A percentile compares a stretch with the other conserved stretches of the same genome.
phyloP scores from a whole-genome alignment of 1,140 invertebrate genomes.

The Archegozetes longisetosus region DNA sequence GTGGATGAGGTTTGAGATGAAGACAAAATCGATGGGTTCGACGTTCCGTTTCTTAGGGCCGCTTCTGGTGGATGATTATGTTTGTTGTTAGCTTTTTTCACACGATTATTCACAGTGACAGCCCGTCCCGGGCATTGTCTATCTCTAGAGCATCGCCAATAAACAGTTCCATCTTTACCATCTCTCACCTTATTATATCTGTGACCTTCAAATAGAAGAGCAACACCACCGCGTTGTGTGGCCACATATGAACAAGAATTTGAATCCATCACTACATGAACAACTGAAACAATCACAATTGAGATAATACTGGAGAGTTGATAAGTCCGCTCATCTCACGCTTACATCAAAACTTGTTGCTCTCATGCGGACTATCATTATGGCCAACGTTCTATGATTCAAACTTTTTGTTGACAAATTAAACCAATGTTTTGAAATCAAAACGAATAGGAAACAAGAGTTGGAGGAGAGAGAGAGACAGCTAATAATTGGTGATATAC shows the following conservation, averaged over 20 bases:
- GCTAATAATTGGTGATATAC: not conserved
- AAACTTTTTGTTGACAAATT: not conserved
- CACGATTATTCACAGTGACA: constrained; percentile 25
- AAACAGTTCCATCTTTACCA: constrained; percentile 26
- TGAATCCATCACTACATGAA: not conserved
- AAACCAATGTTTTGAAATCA: not conserved
- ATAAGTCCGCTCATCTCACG: not conserved
- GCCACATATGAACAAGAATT: constrained; percentile 24
- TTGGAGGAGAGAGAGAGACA: not conserved
- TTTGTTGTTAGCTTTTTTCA: constrained; percentile 26
- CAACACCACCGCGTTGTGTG: constrained; percentile 25
- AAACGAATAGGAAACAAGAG: not conserved
- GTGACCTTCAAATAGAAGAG: constrained; percentile 25
- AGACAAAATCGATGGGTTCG: not conserved
- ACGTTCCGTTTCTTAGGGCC: constrained; percentile 6
- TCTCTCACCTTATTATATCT: constrained; percentile 26
- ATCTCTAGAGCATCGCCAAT: constrained; percentile 25
- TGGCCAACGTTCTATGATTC: no score
- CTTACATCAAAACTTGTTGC: not conserved
- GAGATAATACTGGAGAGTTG: not conserved
- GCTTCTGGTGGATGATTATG: constrained; percentile 25
- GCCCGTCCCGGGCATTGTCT: constrained; percentile 25
- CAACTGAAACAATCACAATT: not conserved
- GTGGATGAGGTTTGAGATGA: not conserved
- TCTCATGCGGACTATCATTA: not conserved